phyloP scores from a whole-genome alignment of 2,113 vertebrate genomes.

The Oceanites oceanicus region DNA sequence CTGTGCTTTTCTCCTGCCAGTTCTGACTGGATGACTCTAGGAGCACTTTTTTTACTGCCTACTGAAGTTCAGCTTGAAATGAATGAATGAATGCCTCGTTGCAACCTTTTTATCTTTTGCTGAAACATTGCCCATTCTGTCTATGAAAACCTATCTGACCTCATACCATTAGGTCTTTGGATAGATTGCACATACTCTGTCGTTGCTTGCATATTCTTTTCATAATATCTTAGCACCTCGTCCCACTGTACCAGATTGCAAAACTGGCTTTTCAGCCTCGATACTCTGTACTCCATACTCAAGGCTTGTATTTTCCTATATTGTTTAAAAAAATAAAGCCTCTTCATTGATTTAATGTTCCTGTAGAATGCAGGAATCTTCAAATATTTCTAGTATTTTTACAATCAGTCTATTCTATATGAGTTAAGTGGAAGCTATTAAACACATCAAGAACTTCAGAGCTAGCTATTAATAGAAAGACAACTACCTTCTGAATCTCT shows the following conservation, averaged over 20 bases:
- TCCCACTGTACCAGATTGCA: neutral
- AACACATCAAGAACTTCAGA: conserved; percentile 37
- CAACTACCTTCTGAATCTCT: conserved; percentile 15
- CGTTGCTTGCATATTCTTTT: neutral
- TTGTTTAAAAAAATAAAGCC: fast-evolving
- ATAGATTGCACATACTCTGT: neutral
- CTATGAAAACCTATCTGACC: neutral
- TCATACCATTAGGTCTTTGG: neutral
- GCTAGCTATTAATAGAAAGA: conserved; percentile 24
- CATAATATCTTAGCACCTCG: neutral
- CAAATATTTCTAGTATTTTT: conserved; percentile 14
- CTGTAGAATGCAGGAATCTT: neutral
- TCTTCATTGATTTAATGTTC: neutral
- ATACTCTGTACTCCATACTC: neutral
- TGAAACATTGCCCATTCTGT: neutral
- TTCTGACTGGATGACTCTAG: neutral
- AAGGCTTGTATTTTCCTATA: neutral
- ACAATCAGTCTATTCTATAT: conserved; percentile 13
- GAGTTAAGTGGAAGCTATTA: conserved; percentile 52
- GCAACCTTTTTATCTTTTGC: neutral
- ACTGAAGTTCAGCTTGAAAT: neutral
- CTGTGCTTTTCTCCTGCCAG: neutral
- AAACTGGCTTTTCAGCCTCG: neutral
- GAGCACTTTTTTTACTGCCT: neutral
- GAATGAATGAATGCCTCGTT: neutral